Base-by-base conservation (phyloP, 2,797 vertebrate genomes). In the Ptychobarbus kaznakovi region DNA sequence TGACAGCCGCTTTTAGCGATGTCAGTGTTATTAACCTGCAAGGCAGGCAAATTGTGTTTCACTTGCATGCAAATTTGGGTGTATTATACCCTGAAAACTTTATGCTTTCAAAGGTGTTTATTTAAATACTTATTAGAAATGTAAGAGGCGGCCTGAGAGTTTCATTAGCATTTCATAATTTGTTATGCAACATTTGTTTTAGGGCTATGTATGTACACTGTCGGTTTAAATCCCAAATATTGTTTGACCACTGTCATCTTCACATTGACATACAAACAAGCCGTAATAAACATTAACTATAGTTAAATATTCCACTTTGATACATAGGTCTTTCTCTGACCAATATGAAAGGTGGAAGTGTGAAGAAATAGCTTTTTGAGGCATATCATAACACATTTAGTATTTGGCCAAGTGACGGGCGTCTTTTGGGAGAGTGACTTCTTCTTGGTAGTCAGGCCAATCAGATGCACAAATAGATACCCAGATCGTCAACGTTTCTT, bases 361-460 rank as follows among this genome's bases (percentile, higher is more conserved):
- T 70, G 5, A 79, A 42, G 15, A 80, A 35, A 80, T 35, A 1
- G 10, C 1, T 22, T 80, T 80, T n/a, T 68, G 44, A 51, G 18
- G 12, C 28, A 32, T 15, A 20, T 22, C 18, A 6, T 38, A n/a
- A 38, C 28, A 35, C 42, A 53, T 38, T 53, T 11, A 10, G 22
- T 18, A 42, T 7, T 53, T 28, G 51, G 35, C 9, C 22, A 56
- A 58, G 22, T 1, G 0, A 15, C n/a, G 25, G 65, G 9, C 8
- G 18, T 81, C 56, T 44, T 63, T 32, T 53, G 66, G 35, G n/a
- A 81, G 51, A 72, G 80, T 20, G 49, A 42, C 49, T 72, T 68
- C 15, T 80, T 68, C 15, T 80, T 68, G 28, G 11, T 35, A 20
- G 28, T 69, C 42, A 49, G 18, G 25, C 28, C 63, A 58, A 82